Conservation (phyloP, 2,113 vertebrate genomes). For the Glaucomys volans region DNA sequence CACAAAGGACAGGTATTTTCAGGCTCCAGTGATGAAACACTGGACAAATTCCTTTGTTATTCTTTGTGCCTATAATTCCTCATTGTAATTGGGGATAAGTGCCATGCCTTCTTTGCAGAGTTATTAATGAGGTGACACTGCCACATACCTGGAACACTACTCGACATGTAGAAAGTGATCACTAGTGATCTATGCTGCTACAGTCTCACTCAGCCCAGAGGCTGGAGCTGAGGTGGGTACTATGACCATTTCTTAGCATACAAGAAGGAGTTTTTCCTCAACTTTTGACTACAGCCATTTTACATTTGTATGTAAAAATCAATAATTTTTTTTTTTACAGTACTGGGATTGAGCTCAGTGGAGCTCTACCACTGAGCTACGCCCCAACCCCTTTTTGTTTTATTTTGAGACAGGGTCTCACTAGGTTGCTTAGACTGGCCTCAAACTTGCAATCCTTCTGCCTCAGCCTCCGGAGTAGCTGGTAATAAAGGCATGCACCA, state of each 20-base stretch:
- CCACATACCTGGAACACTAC: background rate
- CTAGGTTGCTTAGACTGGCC: too few species aligned
- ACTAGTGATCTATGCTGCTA: too few species aligned
- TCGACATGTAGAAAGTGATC: background rate
- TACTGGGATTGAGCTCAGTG: too few species aligned
- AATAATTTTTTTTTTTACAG: too few species aligned
- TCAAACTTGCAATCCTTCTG: too few species aligned
- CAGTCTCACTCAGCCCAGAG: background rate
- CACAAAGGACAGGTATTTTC: conserved; percentile 19
- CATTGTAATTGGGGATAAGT: background rate
- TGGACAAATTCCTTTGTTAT: background rate
- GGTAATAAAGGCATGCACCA: too few species aligned
- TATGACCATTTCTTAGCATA: background rate
- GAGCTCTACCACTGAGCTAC: too few species aligned
- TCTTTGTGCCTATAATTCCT: background rate
- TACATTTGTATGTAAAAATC: background rate
- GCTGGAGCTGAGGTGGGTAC: too few species aligned
- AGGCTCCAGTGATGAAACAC: background rate
- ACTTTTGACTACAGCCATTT: background rate
- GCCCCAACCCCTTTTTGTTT: too few species aligned
- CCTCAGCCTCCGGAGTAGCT: too few species aligned
- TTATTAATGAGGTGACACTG: background rate
- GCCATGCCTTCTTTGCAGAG: background rate
- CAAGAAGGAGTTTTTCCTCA: background rate
- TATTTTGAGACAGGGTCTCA: too few species aligned